phyloP scores from a whole-genome alignment of 2,797 vertebrate genomes.

The Petrocephalus schoutedeni region DNA sequence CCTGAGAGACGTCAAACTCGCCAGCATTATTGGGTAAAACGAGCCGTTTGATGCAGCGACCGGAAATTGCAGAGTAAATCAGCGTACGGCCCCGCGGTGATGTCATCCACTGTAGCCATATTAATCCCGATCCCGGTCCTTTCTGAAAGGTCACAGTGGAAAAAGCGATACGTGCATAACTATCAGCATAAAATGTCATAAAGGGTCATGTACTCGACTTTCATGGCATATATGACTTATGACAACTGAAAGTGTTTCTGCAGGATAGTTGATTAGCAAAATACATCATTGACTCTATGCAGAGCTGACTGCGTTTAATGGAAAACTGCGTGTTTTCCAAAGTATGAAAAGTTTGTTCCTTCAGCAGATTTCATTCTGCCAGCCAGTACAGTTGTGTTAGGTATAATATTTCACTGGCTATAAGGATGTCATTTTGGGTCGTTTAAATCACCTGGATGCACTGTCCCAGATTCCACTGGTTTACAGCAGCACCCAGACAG shows the following conservation, averaged over 20 bases:
- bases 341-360: neutral
- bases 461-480: neutral
- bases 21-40: neutral
- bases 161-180: neutral
- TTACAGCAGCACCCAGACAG: neutral
- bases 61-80: neutral
- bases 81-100: neutral
- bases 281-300: neutral
- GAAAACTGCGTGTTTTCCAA: neutral
- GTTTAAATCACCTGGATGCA: neutral
- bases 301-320: neutral
- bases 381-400: neutral
- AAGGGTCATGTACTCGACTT: neutral
- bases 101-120: neutral
- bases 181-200: neutral
- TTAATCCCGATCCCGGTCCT: neutral
- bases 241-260: neutral
- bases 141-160: neutral
- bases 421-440: neutral
- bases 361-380: too few species aligned
- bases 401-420: neutral
- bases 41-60: neutral
- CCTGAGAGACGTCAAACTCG: neutral
- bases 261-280: neutral
- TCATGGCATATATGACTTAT: neutral